Evolutionary conservation across 1,140 invertebrate genomes (phyloP).

Genomic region (Euschistus heros): DNA sequence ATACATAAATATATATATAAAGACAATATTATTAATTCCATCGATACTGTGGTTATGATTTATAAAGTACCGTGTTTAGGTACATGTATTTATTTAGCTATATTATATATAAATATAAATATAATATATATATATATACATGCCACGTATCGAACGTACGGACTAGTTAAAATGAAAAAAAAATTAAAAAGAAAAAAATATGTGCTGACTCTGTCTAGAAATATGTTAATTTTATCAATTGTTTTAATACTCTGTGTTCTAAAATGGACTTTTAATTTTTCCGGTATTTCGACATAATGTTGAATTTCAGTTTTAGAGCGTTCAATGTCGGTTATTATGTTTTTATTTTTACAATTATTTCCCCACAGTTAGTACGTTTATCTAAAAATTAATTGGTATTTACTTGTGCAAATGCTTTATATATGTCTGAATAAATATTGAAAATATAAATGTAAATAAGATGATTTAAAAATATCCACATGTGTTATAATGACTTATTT

Average conservation of each 20-base stretch:
- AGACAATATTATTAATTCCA: slow-evolving; percentile 26
- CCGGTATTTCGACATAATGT: slow-evolving; percentile 7
- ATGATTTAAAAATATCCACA: slow-evolving; percentile 26
- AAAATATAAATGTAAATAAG: slow-evolving; percentile 27
- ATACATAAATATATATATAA: slow-evolving; percentile 21
- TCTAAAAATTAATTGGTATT: slow-evolving; percentile 25
- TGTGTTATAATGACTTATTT: slow-evolving; percentile 29
- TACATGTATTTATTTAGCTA: slow-evolving; percentile 26
- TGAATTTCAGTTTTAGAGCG: slow-evolving; percentile 7
- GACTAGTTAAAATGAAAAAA: slow-evolving; percentile 13
- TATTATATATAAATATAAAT: slow-evolving; percentile 16
- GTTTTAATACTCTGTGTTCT: slow-evolving; percentile 20
- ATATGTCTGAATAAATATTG: slow-evolving; percentile 25
- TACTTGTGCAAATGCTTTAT: slow-evolving; percentile 28
- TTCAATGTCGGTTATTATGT: slow-evolving; percentile 11
- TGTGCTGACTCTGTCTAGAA: slow-evolving; percentile 11
- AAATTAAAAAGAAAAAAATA: slow-evolving; percentile 18
- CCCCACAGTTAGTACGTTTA: slow-evolving; percentile 10
- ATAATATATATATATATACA: slow-evolving; percentile 12
- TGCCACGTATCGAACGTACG: slow-evolving; percentile 15
- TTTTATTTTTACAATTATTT: slow-evolving; percentile 4
- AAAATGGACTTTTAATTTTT: slow-evolving; percentile 12
- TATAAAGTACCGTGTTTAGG: slow-evolving; percentile 13
- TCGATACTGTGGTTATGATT: slow-evolving; percentile 16
- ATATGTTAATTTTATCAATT: slow-evolving; percentile 16